These are phyloP conservation scores for Dendrolimus pini DNA, from an alignment of 2,888 invertebrate genomes.

Conservation along the genomic window DNA sequence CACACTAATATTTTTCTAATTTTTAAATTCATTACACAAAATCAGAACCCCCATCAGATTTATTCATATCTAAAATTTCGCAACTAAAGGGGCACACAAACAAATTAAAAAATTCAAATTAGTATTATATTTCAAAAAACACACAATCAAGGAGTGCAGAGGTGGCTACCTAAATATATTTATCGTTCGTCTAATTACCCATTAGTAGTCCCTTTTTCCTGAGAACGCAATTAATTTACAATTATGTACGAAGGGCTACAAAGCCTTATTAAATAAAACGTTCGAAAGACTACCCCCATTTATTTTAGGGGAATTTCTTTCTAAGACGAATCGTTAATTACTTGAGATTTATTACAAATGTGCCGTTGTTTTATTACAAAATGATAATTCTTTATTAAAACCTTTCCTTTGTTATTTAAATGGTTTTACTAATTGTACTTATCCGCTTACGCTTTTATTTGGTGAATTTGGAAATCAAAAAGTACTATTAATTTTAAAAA, in stretches of 20 bases:
- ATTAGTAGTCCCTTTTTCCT: constrained; percentile 51
- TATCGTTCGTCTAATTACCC: constrained; percentile 58
- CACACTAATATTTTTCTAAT: too few species aligned
- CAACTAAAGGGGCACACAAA: too few species aligned
- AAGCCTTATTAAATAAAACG: constrained; percentile 66
- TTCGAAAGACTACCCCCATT: constrained; percentile 47
- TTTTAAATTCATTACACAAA: too few species aligned
- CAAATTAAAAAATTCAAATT: not conserved
- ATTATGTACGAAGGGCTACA: constrained; percentile 65
- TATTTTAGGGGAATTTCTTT: constrained; percentile 40
- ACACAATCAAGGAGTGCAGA: constrained; percentile 22
- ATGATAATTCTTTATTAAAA: too few species aligned
- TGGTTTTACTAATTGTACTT: too few species aligned
- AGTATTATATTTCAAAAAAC: constrained; percentile 18
- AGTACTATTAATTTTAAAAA: too few species aligned
- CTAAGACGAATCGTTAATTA: constrained; percentile 39
- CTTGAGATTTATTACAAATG: constrained; percentile 22
- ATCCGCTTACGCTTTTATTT: too few species aligned
- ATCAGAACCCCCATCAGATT: too few species aligned
- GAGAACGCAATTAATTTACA: constrained; percentile 64
- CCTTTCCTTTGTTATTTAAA: too few species aligned
- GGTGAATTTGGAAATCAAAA: too few species aligned
- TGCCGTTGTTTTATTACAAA: constrained; percentile 5
- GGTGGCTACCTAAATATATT: constrained; percentile 44
- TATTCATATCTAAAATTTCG: too few species aligned